Evolutionary conservation across 2,888 invertebrate genomes (phyloP), one percentile per base, ranked within the genome.

Genomic region (Cyclophora albipunctata): DNA sequence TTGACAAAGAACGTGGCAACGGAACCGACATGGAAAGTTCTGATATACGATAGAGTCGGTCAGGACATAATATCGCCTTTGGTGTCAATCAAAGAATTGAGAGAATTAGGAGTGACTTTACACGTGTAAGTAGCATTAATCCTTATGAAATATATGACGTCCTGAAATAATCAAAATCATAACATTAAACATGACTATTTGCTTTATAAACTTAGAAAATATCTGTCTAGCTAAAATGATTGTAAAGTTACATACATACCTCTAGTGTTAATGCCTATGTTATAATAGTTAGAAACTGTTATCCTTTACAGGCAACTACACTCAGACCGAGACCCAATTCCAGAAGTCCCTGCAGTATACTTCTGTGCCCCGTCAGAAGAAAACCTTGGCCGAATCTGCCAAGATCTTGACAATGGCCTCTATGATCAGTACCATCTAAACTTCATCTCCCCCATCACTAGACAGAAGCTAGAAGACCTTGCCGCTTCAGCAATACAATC

Each of bases 21-120:
- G 41, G 96, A 98, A 84, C 98, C 98, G 34, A 94, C 95, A 7
- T 98, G 98, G 98, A 98, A 98, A 90, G 93, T 99, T 52, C 89
- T 99, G 55, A 93, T 99, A 56, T 99, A 98, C 74, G 99, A 99
- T 79, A 92, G 96, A 68, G 93, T 95, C 63, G 99, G 99, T 3
- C 99, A 99, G 86, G 99, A 99, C 77, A 98, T 99, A 47, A 98
- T 99, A 67, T 98, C 99, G 7, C 99, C 99, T 0, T 84, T 99
- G 48, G 92, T 99, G 71, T 96, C 98, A 33, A 94, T 99, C 20
- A 98, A 98, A 80, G 98, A 99, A 73, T 90, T 99, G 3, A 85
- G 99, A 66, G 98, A 99, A 78, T 88, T 97, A 70, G 99, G 99
- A 57, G 97, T 99, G 43, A 99, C 99, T 41, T 91, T 99, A 54